Base-by-base conservation (phyloP, 2,797 vertebrate genomes). In the Phoebastria nigripes region DNA sequence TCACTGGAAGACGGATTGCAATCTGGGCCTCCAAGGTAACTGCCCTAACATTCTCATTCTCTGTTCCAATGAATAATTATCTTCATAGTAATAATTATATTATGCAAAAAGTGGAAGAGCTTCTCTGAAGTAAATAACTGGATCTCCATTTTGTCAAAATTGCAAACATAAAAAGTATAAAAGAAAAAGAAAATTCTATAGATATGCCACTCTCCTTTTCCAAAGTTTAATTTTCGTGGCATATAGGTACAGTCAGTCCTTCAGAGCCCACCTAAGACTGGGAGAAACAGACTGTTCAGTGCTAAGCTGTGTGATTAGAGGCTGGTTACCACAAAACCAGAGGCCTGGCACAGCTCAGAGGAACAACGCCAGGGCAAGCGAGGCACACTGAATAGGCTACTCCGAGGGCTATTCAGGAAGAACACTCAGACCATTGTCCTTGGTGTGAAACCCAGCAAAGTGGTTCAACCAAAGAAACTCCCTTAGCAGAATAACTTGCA, bases 381-480 rank as follows among this genome's bases (percentile, higher is more conserved):
- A 33, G 59, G 15, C 14, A 35, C 52, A 28, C 5, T 0, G 0
- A 35, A 14, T 11, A 31, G 17, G 33, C 39, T 26, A 7, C 49
- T 42, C n/a, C 1, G 0, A 54, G 28, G 33, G 31, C 26, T 82
- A 25, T 15, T 59, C 52, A 54, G 52, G 37, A 33, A 84, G 28
- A 71, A 31, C 3, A 2, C 9, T 55, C 55, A 74, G 29, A 44
- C 33, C 28, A 14, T 14, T 2, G 0, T 41, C 39, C 37, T 63
- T 31, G 31, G 6, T 58, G 25, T 41, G 56, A 70, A 87, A 76
- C 28, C 20, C 63, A 46, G 46, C 9, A 31, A 52, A 52, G 44
- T 19, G 14, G 4, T 70, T 82, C 33, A 35, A 28, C 4, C 14
- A 22, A 58, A 35, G 17, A 35, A 46, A 41, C 21, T 26, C 12